These are phyloP conservation scores for Harpalus rufipes DNA, from an alignment of 2,888 invertebrate genomes.

Conservation along the genomic window DNA sequence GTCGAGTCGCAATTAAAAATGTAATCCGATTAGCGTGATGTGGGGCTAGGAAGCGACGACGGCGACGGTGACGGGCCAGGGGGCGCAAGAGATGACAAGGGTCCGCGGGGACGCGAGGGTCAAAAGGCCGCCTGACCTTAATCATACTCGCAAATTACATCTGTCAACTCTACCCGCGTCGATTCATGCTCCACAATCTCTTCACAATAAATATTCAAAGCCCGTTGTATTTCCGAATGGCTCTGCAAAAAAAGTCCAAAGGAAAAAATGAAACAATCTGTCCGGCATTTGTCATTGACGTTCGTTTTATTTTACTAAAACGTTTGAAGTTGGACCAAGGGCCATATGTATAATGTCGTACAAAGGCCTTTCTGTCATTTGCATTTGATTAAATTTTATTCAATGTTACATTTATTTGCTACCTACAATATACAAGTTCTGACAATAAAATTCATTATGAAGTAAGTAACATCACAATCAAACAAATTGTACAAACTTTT, in stretches of 20 bases:
- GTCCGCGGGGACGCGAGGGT: constrained; percentile 52
- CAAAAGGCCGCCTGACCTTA: constrained; percentile 59
- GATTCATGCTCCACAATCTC: constrained; percentile 53
- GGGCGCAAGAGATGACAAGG: constrained; percentile 55
- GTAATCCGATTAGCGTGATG: constrained; percentile 56
- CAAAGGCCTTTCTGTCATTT: constrained; percentile 20
- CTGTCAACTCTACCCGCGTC: constrained; percentile 63
- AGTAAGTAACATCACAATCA: not conserved
- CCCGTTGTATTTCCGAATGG: constrained; percentile 62
- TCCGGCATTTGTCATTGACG: constrained; percentile 35
- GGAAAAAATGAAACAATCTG: constrained; percentile 61
- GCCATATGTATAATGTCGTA: not conserved
- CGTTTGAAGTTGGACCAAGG: constrained; percentile 28
- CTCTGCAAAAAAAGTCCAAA: constrained; percentile 33
- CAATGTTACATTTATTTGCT: not conserved
- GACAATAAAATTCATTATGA: not conserved
- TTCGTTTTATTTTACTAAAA: constrained; percentile 21
- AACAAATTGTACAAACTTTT: not conserved
- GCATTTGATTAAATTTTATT: not conserved
- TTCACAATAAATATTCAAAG: constrained; percentile 66
- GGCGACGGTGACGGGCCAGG: not conserved
- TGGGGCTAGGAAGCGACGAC: not conserved
- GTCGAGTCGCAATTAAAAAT: constrained; percentile 56
- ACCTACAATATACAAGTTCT: not conserved
- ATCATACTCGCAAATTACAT: constrained; percentile 66